Percentiles rank a stretch among this genome's conserved stretches.
These are phyloP conservation scores for Crax fasciolata DNA, from an alignment of 2,797 vertebrate species.

Conservation along the genomic window DNA sequence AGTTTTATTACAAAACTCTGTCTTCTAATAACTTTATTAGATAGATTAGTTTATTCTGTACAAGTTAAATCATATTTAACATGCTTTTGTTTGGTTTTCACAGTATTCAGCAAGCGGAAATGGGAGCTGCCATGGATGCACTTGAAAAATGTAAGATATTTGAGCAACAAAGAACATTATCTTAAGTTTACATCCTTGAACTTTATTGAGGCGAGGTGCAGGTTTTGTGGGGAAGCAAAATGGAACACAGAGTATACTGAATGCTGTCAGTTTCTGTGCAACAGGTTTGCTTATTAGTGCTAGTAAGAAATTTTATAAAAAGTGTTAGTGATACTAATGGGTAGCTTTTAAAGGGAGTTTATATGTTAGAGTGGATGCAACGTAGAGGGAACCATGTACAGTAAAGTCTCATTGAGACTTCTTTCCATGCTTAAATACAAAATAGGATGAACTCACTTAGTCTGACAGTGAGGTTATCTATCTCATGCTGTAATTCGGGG, in stretches of 20 bases:
- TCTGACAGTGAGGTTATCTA: not conserved
- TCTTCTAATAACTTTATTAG: not conserved
- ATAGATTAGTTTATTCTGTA: constrained; percentile 19
- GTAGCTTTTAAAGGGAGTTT: not conserved
- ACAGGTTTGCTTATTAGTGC: not conserved
- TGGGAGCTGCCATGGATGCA: constrained; percentile 98
- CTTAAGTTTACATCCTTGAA: not conserved
- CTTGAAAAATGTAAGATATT: constrained; percentile 97
- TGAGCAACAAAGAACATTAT: not conserved
- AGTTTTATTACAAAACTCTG: not conserved
- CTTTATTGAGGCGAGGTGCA: not conserved
- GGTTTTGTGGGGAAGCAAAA: constrained; percentile 6
- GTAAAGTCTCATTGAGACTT: not conserved
- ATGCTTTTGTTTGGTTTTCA: constrained; percentile 38
- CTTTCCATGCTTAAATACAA: not conserved
- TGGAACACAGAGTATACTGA: not conserved
- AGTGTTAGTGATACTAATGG: not conserved
- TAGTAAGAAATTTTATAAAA: not conserved
- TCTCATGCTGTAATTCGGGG: not conserved
- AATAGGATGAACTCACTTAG: not conserved
- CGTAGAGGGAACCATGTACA: not conserved
- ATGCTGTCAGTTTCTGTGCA: not conserved
- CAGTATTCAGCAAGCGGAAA: constrained; percentile 99
- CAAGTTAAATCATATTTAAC: not conserved
- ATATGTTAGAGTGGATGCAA: not conserved